A percentile compares a stretch with the other conserved stretches of the same genome.
phyloP scores from a whole-genome alignment of 2,113 vertebrate species.

The Leptobrachium leishanense region DNA sequence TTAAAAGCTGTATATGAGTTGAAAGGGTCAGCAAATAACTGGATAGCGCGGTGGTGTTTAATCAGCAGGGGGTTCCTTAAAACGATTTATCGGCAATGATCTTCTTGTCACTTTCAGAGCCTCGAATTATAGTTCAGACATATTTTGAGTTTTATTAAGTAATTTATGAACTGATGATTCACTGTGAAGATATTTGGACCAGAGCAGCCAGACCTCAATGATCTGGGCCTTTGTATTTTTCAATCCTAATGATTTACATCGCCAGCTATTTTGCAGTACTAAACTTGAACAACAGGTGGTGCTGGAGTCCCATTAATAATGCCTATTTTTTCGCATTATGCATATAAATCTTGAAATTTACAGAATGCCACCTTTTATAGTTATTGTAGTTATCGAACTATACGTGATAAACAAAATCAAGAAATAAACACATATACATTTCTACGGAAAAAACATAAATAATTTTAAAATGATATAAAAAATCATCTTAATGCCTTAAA shows the following conservation, averaged over 20 bases:
- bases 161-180: slow-evolving; percentile 12
- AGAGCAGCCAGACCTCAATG: slow-evolving; percentile 5
- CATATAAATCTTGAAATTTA: too few relatives aligned
- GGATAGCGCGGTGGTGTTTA: neutral
- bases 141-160: slow-evolving; percentile 6
- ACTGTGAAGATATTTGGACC: slow-evolving; percentile 14
- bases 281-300: slow-evolving; percentile 19
- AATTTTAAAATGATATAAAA: too few relatives aligned
- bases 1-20: neutral
- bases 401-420: too few relatives aligned
- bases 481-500: too few relatives aligned
- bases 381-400: too few relatives aligned
- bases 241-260: slow-evolving; percentile 12
- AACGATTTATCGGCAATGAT: neutral
- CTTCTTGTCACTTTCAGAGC: neutral
- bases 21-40: neutral
- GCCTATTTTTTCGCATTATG: neutral
- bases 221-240: neutral
- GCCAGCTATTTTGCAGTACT: neutral
- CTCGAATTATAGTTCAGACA: neutral
- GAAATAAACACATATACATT: too few relatives aligned
- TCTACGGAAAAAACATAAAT: too few relatives aligned
- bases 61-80: neutral
- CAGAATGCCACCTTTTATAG: too few relatives aligned
- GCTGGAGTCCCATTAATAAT: slow-evolving; percentile 23